Evolutionary conservation across 2,888 invertebrate species (phyloP), one percentile per base, ranked within the genome.

Genomic region (Ochropacha duplaris): DNA sequence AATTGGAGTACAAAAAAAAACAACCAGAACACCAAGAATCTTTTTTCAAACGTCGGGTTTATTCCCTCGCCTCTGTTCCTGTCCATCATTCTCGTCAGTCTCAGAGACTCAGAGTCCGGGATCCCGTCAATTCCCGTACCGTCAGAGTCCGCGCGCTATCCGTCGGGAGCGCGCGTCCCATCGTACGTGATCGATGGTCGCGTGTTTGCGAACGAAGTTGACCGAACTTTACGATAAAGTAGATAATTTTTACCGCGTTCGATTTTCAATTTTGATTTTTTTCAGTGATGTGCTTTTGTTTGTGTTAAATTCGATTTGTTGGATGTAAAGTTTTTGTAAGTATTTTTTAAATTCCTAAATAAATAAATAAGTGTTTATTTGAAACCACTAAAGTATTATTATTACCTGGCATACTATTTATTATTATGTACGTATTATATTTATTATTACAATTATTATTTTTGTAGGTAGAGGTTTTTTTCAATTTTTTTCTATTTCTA

Each of bases 141-240:
- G 68, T 50, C 88, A 88, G 77, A 88, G 78, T 81, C 62, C 74
- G 77, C 79, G 81, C 80, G 85, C 69, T 77, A 69, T 69, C 78
- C 80, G 80, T 54, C 73, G 81, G 81, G 83, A 80, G 73, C 78
- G 82, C 83, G 79, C 83, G 87, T 82, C 36, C n/a, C n/a, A n/a
- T 36, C 74, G 31, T 49, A 36, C 54, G 57, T 61, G 59, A 63
- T 71, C 62, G 71, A 69, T 60, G 66, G 59, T 61, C 58, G 57
- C 60, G 69, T 58, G 26, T 34, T 60, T 54, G 61, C 60, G 54
- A 62, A 63, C 70, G 61, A 80, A 82, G 81, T 82, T 81, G 52
- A 50, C 61, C 66, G 71, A 70, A 74, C 62, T 59, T 68, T 68
- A 51, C 56, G 65, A 65, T 60, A 70, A 66, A 56, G 52, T 44